Base-by-base conservation (phyloP, 1,140 invertebrate species). In the Aphelenchoides avenae region DNA sequence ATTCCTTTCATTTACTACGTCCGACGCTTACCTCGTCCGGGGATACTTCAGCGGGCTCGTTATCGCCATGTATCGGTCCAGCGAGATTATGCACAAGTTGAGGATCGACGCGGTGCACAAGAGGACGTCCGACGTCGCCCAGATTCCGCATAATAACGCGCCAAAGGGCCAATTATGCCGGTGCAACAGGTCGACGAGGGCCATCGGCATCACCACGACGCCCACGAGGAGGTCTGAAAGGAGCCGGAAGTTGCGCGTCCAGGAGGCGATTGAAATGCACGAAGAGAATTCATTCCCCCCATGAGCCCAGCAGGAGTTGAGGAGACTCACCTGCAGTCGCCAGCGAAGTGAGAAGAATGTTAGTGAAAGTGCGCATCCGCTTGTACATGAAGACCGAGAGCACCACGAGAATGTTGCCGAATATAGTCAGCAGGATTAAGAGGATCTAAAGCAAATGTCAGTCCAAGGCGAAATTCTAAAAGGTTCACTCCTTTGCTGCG, bases 61-160 rank as follows among this genome's bases (percentile, higher is more conserved):
- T 43, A 83, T 82, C 13, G 81, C 80, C 64, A 81, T 79, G 67
- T 83, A 83, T 22, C 81, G 69, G 60, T 83, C 81, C 26, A 83
- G 74, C 51, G 79, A 80, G 50, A 82, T 82, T 62, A 80, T 78
- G 55, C 80, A 81, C 42, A 83, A 66, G 64, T 82, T 83, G 13
- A 83, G 73, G 55, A 83, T 83, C 41, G 81, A 82, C 5, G 80
- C 79, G 4, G 81, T 83, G 68, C 81, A 83, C 41, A 83, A 65
- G 11, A 82, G 70, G 11, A 83, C 81, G 67, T 83, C 81, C 27
- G 77, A 70, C 6, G 80, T 80, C 4, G 79, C 81, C 77, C 78
- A 83, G 41, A 81, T 64, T 54, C 80, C 76, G 66, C 81, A 83
- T 4, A 83, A 51, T 13, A 72, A 63, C 26, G 75, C 55, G 33